Evolutionary conservation across 2,113 vertebrate species (phyloP), one percentile per base, ranked within the genome.

Genomic region (Sinocyclocheilus grahami): DNA sequence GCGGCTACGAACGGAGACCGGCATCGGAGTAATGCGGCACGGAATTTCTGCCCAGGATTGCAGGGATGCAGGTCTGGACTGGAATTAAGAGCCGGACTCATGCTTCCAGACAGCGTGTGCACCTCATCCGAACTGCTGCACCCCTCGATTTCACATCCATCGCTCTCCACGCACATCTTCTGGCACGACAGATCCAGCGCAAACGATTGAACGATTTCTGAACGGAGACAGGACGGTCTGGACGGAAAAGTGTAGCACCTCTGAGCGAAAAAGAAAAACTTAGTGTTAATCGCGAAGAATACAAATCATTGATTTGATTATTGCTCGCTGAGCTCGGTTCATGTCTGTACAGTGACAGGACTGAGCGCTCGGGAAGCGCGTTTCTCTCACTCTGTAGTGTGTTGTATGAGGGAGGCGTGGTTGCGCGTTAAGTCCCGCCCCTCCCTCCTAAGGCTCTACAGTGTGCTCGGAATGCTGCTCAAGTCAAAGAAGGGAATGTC

Each of bases 151-250:
- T 93, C 94, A 85, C 92, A 94, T 82, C 94, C 95, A 90, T 96
- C 96, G 94, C 97, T 96, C 87, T 97, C 96, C 95, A 97, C 95
- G 72, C 97, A 97, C 97, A 97, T 97, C 92, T 95, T 96, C 85
- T 92, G 84, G 75, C 92, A 91, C 90, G 92, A 91, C 72, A 90
- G 94, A 93, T 95, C 93, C 94, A 94, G 93, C 91, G 93, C 92
- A 92, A 84, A 83, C 82, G 82, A 67, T 22, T 51, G 65, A 55
- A 72, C 48, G 42, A 69, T 67, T 69, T 69, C 9, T 37, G 24
- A 16, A 13, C 39, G 12, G 30, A 78, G 82, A 30, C 37, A 72
- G 53, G 79, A 24, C 62, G 37, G 65, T 86, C 83, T 27, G 10
- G 55, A 24, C 12, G n/a, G 39, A 53, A 53, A 48, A 81, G 37